Base-by-base conservation (phyloP, 2,797 vertebrate species). In the Coregonus ussuriensis region DNA sequence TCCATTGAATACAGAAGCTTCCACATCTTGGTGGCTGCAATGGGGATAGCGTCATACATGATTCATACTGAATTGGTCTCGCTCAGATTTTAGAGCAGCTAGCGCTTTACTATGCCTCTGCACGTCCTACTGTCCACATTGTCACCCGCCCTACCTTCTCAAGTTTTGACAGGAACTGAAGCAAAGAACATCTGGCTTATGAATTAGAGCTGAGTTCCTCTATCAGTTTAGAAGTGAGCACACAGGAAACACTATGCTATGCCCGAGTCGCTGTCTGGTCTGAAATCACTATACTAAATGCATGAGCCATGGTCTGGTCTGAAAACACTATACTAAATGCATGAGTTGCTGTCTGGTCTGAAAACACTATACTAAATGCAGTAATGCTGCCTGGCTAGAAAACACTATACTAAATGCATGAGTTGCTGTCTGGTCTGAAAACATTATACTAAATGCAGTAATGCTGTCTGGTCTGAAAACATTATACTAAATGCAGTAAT, bases 201-300 rank as follows among this genome's bases (percentile, higher is more conserved):
- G 73, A 69, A 76, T 62, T 69, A 35, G 62, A 73, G 53, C 63
- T 13, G 62, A 68, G 15, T 59, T 62, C 35, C 15, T 53, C 1
- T 16, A 0, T 31, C 29, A 68, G 14, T 15, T 33, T 15, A 13
- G 31, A 35, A 54, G 53, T 5, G 16, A 54, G 53, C 53, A 54
- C 53, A 54, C 9, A 47, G 53, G 18, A 54, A 54, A 18, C 53
- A 54, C 16, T 54, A 54, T 54, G 29, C 4, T 68, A 31, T 47
- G 41, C 41, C 41, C 41, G 11, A 35, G n/a, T 18, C n/a, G n/a
- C 4, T 3, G 4, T 53, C 52, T 11, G n/a, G 16, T 18, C 5
- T 6, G 52, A 11, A 53, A 53, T 15, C 9, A 53, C 52, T 11
- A 53, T 54, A 6, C 53, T 51, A 51, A 53, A 53, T 53, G 52